Conservation (phyloP, 2,113 vertebrate species). For the Antechinus flavipes region DNA sequence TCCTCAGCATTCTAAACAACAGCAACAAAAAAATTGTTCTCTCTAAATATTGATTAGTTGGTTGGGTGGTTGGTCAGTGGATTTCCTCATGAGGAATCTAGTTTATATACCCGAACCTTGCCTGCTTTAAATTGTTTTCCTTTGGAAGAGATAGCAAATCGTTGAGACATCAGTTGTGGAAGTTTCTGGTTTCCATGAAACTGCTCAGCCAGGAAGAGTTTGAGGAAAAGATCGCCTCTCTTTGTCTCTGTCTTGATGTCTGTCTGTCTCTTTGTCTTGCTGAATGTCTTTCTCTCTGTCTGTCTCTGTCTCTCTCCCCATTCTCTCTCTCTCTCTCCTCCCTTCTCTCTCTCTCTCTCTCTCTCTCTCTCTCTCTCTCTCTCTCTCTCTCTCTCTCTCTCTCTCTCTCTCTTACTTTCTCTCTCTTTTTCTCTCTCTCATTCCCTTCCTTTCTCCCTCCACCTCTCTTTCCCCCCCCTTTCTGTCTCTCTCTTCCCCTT, state of each 20-base stretch:
- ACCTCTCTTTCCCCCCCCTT: too few relatives aligned
- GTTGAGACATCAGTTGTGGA: neutral
- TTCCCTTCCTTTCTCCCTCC: too few relatives aligned
- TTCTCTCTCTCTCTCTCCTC: too few relatives aligned
- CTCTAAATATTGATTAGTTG: neutral
- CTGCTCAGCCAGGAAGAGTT: neutral
- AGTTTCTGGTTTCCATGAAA: neutral
- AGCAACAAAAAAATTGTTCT: neutral
- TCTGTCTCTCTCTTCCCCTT: too few relatives aligned
- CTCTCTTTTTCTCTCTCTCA: too few relatives aligned
- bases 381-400: too few relatives aligned
- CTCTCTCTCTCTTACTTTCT: too few relatives aligned
- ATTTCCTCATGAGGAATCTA: neutral
- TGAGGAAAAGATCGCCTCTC: neutral
- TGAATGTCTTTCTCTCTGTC: too few relatives aligned
- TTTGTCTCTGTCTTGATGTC: accelerated
- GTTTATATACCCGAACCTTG: neutral
- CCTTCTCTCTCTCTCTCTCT: too few relatives aligned
- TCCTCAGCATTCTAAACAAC: neutral
- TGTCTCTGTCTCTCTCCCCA: too few relatives aligned
- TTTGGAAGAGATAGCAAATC: neutral
- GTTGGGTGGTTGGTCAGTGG: neutral
- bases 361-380: accelerated
- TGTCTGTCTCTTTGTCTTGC: too few relatives aligned
- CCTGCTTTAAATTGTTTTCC: neutral